Evolutionary conservation across 2,797 vertebrate genomes (phyloP), one percentile per base, ranked within the genome.

Genomic region (Danio tinwini): DNA sequence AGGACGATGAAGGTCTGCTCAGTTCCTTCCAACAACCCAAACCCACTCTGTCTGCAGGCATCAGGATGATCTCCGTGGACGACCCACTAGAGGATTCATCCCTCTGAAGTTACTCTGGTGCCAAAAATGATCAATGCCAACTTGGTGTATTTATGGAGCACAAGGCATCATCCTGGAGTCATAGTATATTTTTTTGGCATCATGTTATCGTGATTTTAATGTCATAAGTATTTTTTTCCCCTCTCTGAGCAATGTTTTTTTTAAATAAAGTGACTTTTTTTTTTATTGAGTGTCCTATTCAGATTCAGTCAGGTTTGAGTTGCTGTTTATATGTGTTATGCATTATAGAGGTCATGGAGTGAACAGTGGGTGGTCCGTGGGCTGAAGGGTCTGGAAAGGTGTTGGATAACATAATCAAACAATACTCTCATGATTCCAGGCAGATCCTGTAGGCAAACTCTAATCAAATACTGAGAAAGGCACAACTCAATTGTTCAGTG

Each of bases 11-110:
- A 9, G 13, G 7, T 68, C 64, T 68, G 52, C 52, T 17, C 17
- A 52, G 52, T 55, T 58, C 56, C 29, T 68, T 37, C 45, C 65
- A 37, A 45, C 21, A n/a, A n/a, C 65, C 65, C 47, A 37, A 68
- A 50, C 65, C 65, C 45, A 50, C 65, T 68, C 65, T 11, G 14
- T 10, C 65, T 68, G 19, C 5, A 68, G 65, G 45, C 65, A 6
- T 37, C 21, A 4, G 4, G 21, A 13, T 10, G 21, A 49, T 50
- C 45, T 68, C 65, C 50, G 12, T 3, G 13, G 64, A 50, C 21
- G 19, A 2, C n/a, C 1, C 45, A 68, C 19, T 37, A 68, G 8
- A 6, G 9, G 6, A 11, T 39, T 52, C 65, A 69, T 39, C 8
- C 21, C 5, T 50, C 3, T 29, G 19, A 68, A 21, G 42, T 13